Percentiles rank a stretch among this genome's conserved stretches.
Evolutionary conservation across 64 coral and sea anemone genomes (phyloP).

Genomic region (Montipora efflorescens): DNA sequence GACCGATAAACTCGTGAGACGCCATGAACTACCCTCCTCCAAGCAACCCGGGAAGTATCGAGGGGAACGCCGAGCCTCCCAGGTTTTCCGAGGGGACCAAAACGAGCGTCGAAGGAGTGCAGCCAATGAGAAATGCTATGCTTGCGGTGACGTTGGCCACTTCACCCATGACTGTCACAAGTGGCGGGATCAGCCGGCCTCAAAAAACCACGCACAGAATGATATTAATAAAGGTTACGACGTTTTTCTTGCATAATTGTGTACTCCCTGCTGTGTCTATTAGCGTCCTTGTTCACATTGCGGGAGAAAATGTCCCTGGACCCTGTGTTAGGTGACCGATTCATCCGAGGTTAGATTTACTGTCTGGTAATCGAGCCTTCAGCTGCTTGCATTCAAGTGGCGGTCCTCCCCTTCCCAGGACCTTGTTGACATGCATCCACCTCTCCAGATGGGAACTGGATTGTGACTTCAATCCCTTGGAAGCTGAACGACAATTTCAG

Average conservation of each 20-base stretch:
- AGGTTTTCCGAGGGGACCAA: not conserved
- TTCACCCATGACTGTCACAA: not conserved
- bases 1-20: slow-evolving; percentile 8
- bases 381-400: slow-evolving; percentile 45
- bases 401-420: slow-evolving; percentile 29
- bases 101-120: not conserved
- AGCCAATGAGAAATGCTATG: not conserved
- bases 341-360: not conserved
- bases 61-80: not conserved
- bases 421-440: too few species aligned
- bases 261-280: not conserved
- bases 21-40: not conserved
- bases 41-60: not conserved
- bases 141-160: not conserved
- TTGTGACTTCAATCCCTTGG: not conserved
- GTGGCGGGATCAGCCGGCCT: not conserved
- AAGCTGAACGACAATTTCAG: slow-evolving; percentile 2
- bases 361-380: slow-evolving; percentile 14
- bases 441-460: not conserved
- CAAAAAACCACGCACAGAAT: not conserved
- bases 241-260: not conserved
- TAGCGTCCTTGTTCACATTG: not conserved
- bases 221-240: not conserved
- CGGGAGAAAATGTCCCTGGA: not conserved
- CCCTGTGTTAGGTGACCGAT: not conserved